Evolutionary conservation across 2,113 vertebrate genomes (phyloP).

Genomic region (Tachuris rubrigastra): DNA sequence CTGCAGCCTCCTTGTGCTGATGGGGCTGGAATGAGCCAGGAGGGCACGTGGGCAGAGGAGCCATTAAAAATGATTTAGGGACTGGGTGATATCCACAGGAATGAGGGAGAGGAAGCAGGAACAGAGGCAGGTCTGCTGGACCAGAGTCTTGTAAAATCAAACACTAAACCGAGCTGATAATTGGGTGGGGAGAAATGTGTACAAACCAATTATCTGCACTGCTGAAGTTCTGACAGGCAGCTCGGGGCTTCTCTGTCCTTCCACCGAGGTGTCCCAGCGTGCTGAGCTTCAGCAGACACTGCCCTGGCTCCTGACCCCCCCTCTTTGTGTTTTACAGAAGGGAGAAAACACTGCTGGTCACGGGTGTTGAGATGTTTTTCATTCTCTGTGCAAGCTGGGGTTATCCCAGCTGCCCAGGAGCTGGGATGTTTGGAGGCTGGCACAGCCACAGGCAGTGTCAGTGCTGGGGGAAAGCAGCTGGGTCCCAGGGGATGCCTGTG

Average conservation of each 20-base stretch:
- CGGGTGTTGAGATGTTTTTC: not conserved
- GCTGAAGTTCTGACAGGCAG: not conserved
- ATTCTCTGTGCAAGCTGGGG: not conserved
- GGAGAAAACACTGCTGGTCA: fast-evolving
- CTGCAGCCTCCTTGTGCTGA: slow-evolving; percentile 14
- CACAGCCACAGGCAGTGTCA: fast-evolving
- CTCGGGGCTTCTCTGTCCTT: not conserved
- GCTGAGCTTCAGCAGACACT: not conserved
- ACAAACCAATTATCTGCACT: not conserved
- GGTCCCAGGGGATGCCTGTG: not conserved
- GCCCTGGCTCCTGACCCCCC: not conserved
- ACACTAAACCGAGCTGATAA: not conserved
- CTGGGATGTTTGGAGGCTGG: not conserved
- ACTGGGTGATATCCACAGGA: not conserved
- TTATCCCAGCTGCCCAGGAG: not conserved
- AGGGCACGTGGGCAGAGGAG: not conserved
- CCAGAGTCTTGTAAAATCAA: not conserved
- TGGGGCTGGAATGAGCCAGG: not conserved
- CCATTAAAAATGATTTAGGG: slow-evolving; percentile 30
- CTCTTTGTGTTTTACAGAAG: not conserved
- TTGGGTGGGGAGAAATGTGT: not conserved
- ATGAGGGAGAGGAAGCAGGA: not conserved
- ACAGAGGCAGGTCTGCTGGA: not conserved
- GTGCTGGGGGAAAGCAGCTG: not conserved
- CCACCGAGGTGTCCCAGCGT: fast-evolving